Conservation (phyloP, 2,797 vertebrate genomes). For the Chloroceryle amazona region DNA sequence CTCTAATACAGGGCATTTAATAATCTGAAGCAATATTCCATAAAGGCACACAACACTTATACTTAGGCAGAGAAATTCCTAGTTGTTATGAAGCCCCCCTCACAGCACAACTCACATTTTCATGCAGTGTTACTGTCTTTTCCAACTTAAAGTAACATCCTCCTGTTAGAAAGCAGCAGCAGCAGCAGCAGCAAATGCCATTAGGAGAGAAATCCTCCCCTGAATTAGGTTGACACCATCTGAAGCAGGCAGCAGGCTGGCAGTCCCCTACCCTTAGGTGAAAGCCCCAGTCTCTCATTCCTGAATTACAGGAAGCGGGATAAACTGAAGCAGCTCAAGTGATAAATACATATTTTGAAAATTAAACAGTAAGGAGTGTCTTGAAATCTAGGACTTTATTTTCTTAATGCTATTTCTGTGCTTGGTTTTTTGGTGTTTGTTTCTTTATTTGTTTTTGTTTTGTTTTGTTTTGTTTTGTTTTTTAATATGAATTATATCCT, state of each 20-base stretch:
- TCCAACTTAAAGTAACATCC: neutral
- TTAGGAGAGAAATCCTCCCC: neutral
- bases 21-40: neutral
- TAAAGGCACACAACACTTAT: neutral
- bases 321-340: neutral
- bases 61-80: neutral
- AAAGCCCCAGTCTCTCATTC: neutral
- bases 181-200: neutral
- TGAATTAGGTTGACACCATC: neutral
- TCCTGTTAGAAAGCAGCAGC: neutral
- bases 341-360: neutral
- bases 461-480: neutral
- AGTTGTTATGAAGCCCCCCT: neutral
- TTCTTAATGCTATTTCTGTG: neutral
- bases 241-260: neutral
- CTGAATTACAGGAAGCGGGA: neutral
- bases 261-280: neutral
- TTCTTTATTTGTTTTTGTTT: too few relatives aligned
- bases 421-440: too few relatives aligned
- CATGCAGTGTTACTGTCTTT: neutral
- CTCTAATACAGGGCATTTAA: neutral
- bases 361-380: neutral
- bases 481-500: neutral
- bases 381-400: neutral
- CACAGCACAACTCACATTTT: neutral